Evolutionary conservation across 2,888 invertebrate species (phyloP), one percentile per base, ranked within the genome.

Genomic region (Eupithecia inturbata): DNA sequence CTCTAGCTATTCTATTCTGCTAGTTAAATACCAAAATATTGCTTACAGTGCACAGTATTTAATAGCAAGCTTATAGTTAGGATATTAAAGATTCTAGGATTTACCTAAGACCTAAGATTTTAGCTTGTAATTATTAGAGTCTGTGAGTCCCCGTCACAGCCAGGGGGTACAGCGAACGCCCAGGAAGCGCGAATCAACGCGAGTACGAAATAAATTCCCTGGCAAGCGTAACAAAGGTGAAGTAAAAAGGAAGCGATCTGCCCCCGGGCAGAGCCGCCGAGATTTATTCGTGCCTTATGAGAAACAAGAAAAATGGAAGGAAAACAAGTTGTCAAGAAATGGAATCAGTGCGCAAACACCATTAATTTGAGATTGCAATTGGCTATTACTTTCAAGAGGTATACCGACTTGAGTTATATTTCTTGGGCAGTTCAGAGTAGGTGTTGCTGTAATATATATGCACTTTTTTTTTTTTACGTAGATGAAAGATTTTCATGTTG

Each of bases 141-240:
- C 70, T 26, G 67, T 70, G 26, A 53, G 73, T 72, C 60, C 41
- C 28, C n/a, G n/a, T 1, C n/a, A 73, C 62, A 67, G 92, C 93
- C 92, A 81, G 84, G 78, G 92, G 94, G 90, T 83, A 85, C 87
- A 87, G 84, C 89, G 89, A 91, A 89, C 93, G 92, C 93, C 93
- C 94, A 94, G 94, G 93, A 94, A 94, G 94, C 91, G 87, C 88
- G 87, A 89, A 89, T 94, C 93, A 93, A 88, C 93, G 89, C 91
- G 91, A 93, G 92, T 92, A 92, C 92, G 92, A 93, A 93, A 94
- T 92, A 93, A 93, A 93, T 92, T 91, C 89, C 85, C 85, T 89
- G 91, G 91, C 93, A 91, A 93, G 92, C 94, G 93, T 94, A 94
- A 94, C 94, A 93, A 94, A 94, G 92, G 91, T 92, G 89, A 92